Conservation (phyloP, 2,113 vertebrate genomes). For the Eptesicus fuscus region DNA sequence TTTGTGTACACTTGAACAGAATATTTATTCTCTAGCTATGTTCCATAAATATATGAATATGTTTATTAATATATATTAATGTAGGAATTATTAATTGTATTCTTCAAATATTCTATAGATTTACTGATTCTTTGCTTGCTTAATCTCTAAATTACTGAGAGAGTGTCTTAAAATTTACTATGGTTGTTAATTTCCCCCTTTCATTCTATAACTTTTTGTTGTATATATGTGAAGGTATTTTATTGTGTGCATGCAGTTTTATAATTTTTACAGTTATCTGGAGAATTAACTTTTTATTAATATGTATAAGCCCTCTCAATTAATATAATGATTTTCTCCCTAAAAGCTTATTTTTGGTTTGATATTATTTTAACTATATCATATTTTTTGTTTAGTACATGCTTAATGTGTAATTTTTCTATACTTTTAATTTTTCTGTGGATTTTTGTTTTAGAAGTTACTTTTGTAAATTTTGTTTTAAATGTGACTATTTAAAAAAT, state of each 20-base stretch:
- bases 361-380: neutral
- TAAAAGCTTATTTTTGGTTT: neutral
- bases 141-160: neutral
- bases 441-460: neutral
- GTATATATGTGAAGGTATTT: neutral
- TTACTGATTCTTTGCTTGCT: neutral
- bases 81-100: neutral
- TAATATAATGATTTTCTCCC: neutral
- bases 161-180: neutral
- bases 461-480: neutral
- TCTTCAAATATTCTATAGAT: neutral
- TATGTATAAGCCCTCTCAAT: neutral
- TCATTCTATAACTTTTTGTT: neutral
- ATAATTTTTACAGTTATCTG: neutral
- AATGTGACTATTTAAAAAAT: neutral
- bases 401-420: neutral
- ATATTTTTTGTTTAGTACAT: neutral
- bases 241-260: neutral
- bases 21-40: neutral
- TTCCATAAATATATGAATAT: neutral
- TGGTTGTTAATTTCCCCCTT: neutral
- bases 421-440: neutral
- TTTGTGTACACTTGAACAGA: neutral
- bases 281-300: neutral
- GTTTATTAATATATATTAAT: neutral